Percentiles rank a stretch among this genome's conserved stretches.
Evolutionary conservation across 2,113 vertebrate genomes (phyloP).

Genomic region (Hucho hucho): DNA sequence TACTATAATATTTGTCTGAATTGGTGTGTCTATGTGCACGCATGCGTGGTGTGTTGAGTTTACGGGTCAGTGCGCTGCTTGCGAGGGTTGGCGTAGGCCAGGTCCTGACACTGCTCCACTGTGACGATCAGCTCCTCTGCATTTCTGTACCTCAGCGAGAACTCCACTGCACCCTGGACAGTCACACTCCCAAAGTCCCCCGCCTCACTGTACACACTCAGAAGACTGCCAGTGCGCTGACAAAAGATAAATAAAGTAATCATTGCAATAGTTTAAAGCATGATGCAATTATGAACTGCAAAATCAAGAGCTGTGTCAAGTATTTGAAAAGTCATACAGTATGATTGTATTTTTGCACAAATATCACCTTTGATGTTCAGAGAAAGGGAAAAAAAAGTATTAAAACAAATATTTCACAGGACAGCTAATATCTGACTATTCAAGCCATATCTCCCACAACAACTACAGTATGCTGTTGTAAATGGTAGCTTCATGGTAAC

Average conservation of each 20-base stretch:
- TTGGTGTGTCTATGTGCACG: not conserved
- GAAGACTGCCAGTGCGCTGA: conserved; percentile 49
- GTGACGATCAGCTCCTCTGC: conserved; percentile 52
- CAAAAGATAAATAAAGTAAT: not conserved
- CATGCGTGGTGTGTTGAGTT: conserved; percentile 6
- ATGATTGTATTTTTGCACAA: too few relatives aligned
- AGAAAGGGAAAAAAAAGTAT: not conserved
- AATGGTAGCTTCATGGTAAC: not conserved
- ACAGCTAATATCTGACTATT: not conserved
- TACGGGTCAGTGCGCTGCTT: conserved; percentile 61
- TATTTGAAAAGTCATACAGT: too few relatives aligned
- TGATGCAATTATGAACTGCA: too few relatives aligned
- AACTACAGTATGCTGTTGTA: not conserved
- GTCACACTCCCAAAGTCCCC: conserved; percentile 55
- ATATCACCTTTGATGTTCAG: not conserved
- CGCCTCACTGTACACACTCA: conserved; percentile 63
- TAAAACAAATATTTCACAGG: not conserved
- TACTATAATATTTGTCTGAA: not conserved
- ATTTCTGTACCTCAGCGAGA: conserved; percentile 49
- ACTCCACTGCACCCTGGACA: conserved; percentile 56
- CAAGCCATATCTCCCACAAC: conserved; percentile 3
- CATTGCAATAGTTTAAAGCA: too few relatives aligned
- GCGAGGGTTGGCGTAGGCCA: conserved; percentile 49
- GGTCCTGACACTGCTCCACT: conserved; percentile 55
- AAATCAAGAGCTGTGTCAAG: too few relatives aligned